Evolutionary conservation across 2,888 invertebrate species (phyloP), one percentile per base, ranked within the genome.

Genomic region (Phymatocera aterrima): DNA sequence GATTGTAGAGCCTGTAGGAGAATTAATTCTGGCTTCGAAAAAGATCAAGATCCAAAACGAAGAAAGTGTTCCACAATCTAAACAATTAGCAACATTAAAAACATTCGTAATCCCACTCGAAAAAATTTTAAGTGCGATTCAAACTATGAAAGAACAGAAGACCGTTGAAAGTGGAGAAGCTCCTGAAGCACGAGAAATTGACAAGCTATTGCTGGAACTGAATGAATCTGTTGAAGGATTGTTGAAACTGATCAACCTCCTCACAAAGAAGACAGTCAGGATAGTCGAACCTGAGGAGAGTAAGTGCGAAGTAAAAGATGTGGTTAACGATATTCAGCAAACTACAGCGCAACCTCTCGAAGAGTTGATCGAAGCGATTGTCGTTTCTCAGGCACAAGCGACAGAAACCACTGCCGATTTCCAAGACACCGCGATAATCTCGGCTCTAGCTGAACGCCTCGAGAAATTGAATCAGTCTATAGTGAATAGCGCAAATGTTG

Each of bases 281-380:
- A 65, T 65, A 15, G 43, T 54, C 8, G 77, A 70, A 37, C 79
- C 60, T 12, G 78, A 78, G 21, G 72, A 78, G 21, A 37, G 24
- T 2, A 40, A 60, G 21, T 46, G n/a, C 8, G 74, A 48, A 48
- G 21, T 34, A 31, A 82, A 83, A 24, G 83, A 84, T 34, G 83
- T 84, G 37, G 78, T 81, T 1, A 80, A 85, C 12, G 82, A 83
- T 24, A 87, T 87, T 21, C 86, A 88, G 65, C 82, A 86, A 74
- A 80, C 80, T 6, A 85, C 85, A 3, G 85, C 86, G 0, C 84
- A 83, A 46, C 86, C 86, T 0, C 80, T 87, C 0, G 84, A 89
- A 37, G 85, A 87, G 77, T 83, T 85, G 1, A 84, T 88, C 74
- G 87, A 87, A 79, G 84, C 84, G 5, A 84, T 88, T 21, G 85